Conservation (phyloP, 2,113 vertebrate genomes). For the Corythaixoides concolor region DNA sequence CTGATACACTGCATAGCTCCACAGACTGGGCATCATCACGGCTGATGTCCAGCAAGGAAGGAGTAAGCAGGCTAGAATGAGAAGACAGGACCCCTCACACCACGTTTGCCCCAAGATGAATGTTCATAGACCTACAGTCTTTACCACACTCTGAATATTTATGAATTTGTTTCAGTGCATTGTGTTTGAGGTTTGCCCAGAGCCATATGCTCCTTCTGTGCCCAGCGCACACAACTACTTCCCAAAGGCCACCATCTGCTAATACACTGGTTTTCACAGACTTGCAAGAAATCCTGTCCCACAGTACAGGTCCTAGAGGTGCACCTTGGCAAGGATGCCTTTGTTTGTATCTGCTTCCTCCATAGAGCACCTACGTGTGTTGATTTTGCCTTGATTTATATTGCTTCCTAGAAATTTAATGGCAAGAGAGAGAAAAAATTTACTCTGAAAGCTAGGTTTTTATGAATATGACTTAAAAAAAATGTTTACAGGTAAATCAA, state of each 20-base stretch:
- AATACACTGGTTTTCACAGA: not conserved
- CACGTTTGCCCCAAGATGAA: not conserved
- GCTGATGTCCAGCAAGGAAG: not conserved
- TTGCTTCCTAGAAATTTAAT: not conserved
- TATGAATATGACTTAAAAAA: not conserved
- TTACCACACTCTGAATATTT: slow-evolving; percentile 17
- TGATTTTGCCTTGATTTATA: not conserved
- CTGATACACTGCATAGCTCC: not conserved
- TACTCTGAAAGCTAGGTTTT: not conserved
- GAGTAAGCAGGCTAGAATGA: not conserved
- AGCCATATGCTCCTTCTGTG: slow-evolving; percentile 56
- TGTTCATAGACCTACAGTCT: not conserved
- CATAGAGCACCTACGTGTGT: not conserved
- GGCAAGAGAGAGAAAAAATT: not conserved
- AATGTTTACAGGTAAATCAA: not conserved
- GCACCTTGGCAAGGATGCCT: not conserved
- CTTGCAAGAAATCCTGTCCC: not conserved
- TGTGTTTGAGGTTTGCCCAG: slow-evolving; percentile 4
- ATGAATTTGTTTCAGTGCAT: not conserved
- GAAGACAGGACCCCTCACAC: not conserved
- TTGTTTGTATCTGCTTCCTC: not conserved
- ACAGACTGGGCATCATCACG: not conserved
- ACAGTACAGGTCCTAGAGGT: not conserved
- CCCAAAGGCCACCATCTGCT: slow-evolving; percentile 66
- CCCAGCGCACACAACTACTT: slow-evolving; percentile 8